A percentile compares a stretch with the other conserved stretches of the same genome.
Evolutionary conservation across 2,113 vertebrate genomes (phyloP).

Genomic region (Oncorhynchus kisutch): DNA sequence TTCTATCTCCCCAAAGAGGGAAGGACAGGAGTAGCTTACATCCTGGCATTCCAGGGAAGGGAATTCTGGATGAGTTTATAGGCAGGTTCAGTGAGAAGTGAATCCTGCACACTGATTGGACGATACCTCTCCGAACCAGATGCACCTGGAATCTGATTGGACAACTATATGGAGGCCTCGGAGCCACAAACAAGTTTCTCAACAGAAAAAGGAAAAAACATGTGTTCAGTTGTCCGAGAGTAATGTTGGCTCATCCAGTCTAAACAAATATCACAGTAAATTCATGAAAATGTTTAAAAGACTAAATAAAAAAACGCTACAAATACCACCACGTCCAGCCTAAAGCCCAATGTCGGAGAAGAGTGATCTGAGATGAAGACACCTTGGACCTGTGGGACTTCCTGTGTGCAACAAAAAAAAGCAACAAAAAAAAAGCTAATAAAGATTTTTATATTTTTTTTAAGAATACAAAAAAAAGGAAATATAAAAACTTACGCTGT

Average conservation of each 20-base stretch:
- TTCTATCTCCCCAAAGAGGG: not conserved
- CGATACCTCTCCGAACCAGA: not conserved
- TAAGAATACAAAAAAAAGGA: slow-evolving; percentile 9
- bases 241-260: not conserved
- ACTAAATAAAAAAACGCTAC: not conserved
- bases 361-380: not conserved
- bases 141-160: not conserved
- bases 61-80: not conserved
- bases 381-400: not conserved
- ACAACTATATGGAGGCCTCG: not conserved
- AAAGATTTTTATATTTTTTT: too few species aligned
- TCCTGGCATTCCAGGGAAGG: not conserved
- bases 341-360: slow-evolving; percentile 11
- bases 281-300: not conserved
- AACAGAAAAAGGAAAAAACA: not conserved
- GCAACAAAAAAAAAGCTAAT: not conserved
- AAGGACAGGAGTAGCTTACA: slow-evolving; percentile 7
- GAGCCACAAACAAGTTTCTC: not conserved
- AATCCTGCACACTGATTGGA: slow-evolving; percentile 15
- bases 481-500: slow-evolving; percentile 20
- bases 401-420: not conserved
- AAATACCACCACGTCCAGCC: not conserved
- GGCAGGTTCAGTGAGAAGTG: not conserved
- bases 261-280: slow-evolving; percentile 1
- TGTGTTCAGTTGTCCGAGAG: not conserved